Evolutionary conservation across 2,888 invertebrate genomes (phyloP), one percentile per base, ranked within the genome.

Genomic region (Eubasilissa splendida): DNA sequence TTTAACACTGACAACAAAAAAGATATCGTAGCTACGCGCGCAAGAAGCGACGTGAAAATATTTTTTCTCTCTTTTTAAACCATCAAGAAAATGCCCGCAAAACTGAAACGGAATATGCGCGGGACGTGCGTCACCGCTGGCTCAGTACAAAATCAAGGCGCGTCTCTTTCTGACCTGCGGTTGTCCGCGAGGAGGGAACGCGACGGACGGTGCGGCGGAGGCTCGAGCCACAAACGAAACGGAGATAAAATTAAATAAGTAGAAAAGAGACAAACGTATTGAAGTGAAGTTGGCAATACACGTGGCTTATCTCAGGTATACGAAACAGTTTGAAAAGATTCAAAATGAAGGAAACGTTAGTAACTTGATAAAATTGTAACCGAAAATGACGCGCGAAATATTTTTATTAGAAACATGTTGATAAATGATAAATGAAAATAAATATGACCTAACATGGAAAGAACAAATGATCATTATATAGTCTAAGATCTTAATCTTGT

Each of bases 1-100:
- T 76, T 74, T 73, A 68, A 75, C 10, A 76, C 68, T 52, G 77
- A 68, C 80, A 77, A 80, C 80, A 80, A 76, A 77, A 79, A 73
- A 77, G 58, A 77, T 76, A 71, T 76, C 80, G 33, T 70, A 70
- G 76, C 70, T 60, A 59, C 76, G 54, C 59, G 4, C 52, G 33
- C 50, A 52, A 58, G 60, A 78, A 71, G 5, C 59, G 80, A 60
- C 52, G 3, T 14, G 52, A 22, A 50, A 50, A 60, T 12, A 77
- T 56, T n/a, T 76, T 56, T 33, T 76, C 63, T 81, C 74, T 78
- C 78, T 58, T 54, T 66, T 66, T 8, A 56, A 12, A 65, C 11
- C 9, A 11, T 2, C 3, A 31, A 54, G 59, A 10, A 31, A 71
- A 71, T 50, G n/a, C 56, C 60, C 33, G 60, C 58, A 33, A 58